phyloP scores from a whole-genome alignment of 2,888 invertebrate species.

The Polymixis lichenea region DNA sequence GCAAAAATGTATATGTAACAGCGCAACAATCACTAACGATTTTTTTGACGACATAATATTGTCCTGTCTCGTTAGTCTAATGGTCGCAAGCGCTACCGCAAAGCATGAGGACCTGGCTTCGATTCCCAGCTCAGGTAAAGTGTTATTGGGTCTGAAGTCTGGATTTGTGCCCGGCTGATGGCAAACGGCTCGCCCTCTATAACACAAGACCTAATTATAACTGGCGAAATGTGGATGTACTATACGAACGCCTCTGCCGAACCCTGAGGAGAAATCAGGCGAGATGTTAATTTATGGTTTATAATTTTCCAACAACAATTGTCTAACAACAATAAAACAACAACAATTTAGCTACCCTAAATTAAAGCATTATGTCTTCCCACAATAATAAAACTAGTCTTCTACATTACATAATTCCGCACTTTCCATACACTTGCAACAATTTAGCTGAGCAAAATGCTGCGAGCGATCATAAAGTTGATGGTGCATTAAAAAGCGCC shows the following conservation, averaged over 20 bases:
- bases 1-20: too few species aligned
- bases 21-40: too few species aligned
- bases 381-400: background rate
- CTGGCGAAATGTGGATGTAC: background rate
- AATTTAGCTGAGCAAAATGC: conserved; percentile 55
- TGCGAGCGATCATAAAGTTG: conserved; percentile 60
- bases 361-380: background rate
- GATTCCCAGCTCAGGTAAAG: background rate
- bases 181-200: background rate
- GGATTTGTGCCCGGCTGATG: background rate
- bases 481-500: conserved; percentile 60
- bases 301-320: too few species aligned
- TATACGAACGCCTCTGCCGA: background rate
- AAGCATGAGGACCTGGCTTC: background rate
- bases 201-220: background rate
- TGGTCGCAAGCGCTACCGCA: background rate
- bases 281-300: too few species aligned
- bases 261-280: background rate
- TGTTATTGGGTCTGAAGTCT: background rate
- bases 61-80: background rate
- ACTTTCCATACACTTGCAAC: conserved; percentile 42
- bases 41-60: background rate
- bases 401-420: conserved; percentile 21
- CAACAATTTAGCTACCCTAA: background rate
- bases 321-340: background rate